Base-by-base conservation (phyloP, 1,140 invertebrate genomes). In the Chironomus striatipennis region DNA sequence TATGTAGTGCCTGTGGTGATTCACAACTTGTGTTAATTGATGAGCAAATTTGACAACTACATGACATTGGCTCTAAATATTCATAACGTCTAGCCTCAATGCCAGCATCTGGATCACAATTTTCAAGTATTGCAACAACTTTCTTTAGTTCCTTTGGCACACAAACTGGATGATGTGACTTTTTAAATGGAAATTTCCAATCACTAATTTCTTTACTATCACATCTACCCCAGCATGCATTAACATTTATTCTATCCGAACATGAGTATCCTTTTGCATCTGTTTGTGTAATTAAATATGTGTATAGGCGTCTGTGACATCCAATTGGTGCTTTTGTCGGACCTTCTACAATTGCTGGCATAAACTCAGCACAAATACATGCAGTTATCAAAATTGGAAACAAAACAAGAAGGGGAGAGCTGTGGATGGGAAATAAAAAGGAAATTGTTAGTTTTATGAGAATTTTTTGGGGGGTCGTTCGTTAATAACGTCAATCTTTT, bases 131-230 rank as follows among this genome's bases (percentile, higher is more conserved):
- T 0, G 87, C 86, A 17, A 84, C 81, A 1, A 84, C 82, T n/a
- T 82, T 79, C 73, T 84, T 85, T 0, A 88, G 83, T 2, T 86
- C 85, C 2, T 88, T 89, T 79, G 94, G 93, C 15, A 93, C 88
- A 81, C 93, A 95, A 1, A 95, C 92, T 0, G 91, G 91, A 80
- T 95, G 93, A 77, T 88, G 87, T 5, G 91, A 92, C 43, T 89
- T 86, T 80, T 94, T 95, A 79, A 89, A 95, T 0, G 93, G 93
- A 80, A 94, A 94, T 79, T 91, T 87, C 88, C 90, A 95, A 81
- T 95, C 92, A 0, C 91, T 89, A 75, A 94, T 92, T 87, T 94
- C 93, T 78, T 90, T 91, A 0, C 92, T 93, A 79, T 92, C 88
- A 77, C 93, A 95, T 42, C 91, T 86, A 74, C 93, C 93, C 90